Evolutionary conservation across 2,888 invertebrate genomes (phyloP), one percentile per base, ranked within the genome.

Genomic region (Scelioninae gen. 1): DNA sequence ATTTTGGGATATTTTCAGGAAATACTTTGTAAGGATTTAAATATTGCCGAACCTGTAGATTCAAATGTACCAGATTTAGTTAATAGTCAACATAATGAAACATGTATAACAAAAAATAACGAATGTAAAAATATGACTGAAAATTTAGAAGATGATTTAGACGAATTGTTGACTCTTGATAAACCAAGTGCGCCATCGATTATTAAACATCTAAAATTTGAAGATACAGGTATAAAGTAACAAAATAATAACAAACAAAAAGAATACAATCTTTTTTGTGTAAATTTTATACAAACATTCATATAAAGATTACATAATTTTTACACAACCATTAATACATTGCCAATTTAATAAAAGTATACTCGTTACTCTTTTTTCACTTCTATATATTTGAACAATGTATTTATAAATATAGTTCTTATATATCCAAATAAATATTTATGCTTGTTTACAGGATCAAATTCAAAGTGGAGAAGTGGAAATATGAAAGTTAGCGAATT

Each of bases 401-500:
- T n/a, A n/a, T n/a, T n/a, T n/a, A n/a, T n/a, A n/a, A n/a, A n/a
- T 23, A 23, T 23, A 2, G 23, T 23, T 23, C 4, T 23, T 23
- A 1, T 23, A 23, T 0, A 8, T 47, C 13, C n/a, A 45, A 45
- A 13, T 45, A 45, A 13, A 6, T 45, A 60, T 47, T 63, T 63
- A 51, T 23, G 4, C 23, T 23, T 23, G 23, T 8, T 29, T 55
- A 6, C 85, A 88, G 87, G 79, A 49, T 34, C 74, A 4, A 86
- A 83, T 5, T 16, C 51, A 43, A 43, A 58, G 15, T 81, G 68
- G 69, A 75, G 43, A 74, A 71, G 65, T 47, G 58, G 51, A 5
- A 53, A 60, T 40, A 29, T 40, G 45, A 90, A 91, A 71, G 85
- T 91, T 38, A 86, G 88, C 49, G 91, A 91, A 66, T 84, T 92